Base-by-base conservation (phyloP, 2,113 vertebrate species). In the Scalopus aquaticus region DNA sequence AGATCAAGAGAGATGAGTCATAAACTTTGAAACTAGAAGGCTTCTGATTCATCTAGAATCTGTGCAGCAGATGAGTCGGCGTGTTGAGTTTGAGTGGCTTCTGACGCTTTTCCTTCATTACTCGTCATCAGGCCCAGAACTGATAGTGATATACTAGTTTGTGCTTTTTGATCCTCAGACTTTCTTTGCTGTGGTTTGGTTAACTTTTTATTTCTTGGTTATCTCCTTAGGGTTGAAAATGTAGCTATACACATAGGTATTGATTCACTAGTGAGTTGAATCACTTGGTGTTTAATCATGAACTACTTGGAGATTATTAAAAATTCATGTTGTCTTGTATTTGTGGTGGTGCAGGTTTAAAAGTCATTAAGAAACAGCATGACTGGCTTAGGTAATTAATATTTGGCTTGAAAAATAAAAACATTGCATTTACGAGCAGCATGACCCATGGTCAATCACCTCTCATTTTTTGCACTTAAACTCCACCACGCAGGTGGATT, bases 321-420 rank as follows among this genome's bases (percentile, higher is more conserved):
- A 96, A 96, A 95, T 95, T 84, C 77, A 95, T 95, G 69, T 51
- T 82, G 58, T 83, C 81, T 96, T 92, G 73, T 96, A 95, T 92
- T 96, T 90, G 2, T 97, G 62, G 58, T 84, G 44, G 39, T 89
- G 72, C 88, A 95, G 92, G 95, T 97, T 97, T 96, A 95, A 96
- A 97, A 96, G 92, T 97, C 95, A 97, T 96, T 96, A 96, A 96
- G 88, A 95, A 96, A 95, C 90, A 97, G 94, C 96, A 96, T 90
- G 96, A 95, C 78, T 96, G 72, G 88, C 73, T 95, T 93, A 95
- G 94, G 88, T 96, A 96, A 97, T 97, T 96, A 96, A 93, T 97
- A 97, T 96, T 97, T 96, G 95, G 88, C 90, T 95, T 92, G 62
- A 96, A 96, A 96, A 96, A 90, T 88, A 85, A 96, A 97, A 96